phyloP scores from a whole-genome alignment of 92 coral and sea anemone genomes.

The Epizoanthus stellaris region DNA sequence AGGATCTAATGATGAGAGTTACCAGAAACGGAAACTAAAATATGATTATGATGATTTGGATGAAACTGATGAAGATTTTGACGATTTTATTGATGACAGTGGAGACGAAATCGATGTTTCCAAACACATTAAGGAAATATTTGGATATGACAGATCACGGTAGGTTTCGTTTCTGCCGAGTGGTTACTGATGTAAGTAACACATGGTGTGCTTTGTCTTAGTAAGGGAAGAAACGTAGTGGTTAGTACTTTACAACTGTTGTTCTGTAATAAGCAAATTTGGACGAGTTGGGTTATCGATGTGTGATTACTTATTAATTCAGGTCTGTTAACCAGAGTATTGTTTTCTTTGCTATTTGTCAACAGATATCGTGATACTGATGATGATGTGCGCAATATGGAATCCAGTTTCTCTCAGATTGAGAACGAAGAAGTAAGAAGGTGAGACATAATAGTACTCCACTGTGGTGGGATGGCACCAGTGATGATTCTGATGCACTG shows the following conservation, averaged over 20 bases:
- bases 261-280: no score
- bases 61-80: conserved; percentile 70
- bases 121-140: conserved; percentile 84
- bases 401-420: conserved; percentile 81
- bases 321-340: neutral
- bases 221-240: no score
- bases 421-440: conserved; percentile 91
- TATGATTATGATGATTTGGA: conserved; percentile 46
- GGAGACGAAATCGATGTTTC: conserved; percentile 80
- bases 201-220: no score
- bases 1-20: neutral
- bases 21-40: conserved; percentile 12
- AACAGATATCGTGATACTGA: conserved; percentile 68
- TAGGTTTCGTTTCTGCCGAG: conserved; percentile 18
- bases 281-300: no score
- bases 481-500: neutral
- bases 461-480: no score
- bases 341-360: neutral
- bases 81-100: conserved; percentile 84
- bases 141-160: conserved; percentile 95
- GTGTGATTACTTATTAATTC: neutral
- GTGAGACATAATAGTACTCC: conserved; percentile 30
- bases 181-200: neutral
- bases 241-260: no score
- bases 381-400: conserved; percentile 87